These are phyloP conservation scores for Drosophila borealis DNA, from an alignment of 2,888 invertebrate species.

Conservation along the genomic window DNA sequence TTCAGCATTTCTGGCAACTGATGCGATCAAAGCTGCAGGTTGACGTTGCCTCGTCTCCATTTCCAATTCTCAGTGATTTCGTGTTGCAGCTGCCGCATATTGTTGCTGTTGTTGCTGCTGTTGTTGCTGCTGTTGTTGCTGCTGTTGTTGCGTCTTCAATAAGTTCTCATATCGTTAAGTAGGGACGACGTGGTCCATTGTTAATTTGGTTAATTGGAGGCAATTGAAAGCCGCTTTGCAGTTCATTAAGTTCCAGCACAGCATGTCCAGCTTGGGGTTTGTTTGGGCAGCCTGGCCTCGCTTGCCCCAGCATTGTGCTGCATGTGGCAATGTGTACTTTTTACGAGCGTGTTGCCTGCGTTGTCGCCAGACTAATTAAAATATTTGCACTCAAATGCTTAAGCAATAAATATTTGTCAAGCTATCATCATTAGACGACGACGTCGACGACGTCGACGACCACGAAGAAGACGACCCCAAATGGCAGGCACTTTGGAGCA, in stretches of 20 bases:
- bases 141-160: constrained; percentile 28
- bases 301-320: constrained; percentile 18
- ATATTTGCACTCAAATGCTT: constrained; percentile 81
- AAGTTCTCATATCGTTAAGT: constrained; percentile 59
- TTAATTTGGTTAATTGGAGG: constrained; percentile 80
- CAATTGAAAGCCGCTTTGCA: constrained; percentile 80
- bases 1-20: constrained; percentile 45
- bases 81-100: constrained; percentile 8
- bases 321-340: constrained; percentile 26
- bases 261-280: neutral
- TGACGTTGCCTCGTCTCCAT: constrained; percentile 10
- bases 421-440: constrained; percentile 71
- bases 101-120: neutral
- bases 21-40: constrained; percentile 51
- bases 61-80: constrained; percentile 46
- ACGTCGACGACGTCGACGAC: constrained; percentile 8
- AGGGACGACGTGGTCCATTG: constrained; percentile 54
- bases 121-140: constrained; percentile 5
- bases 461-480: constrained; percentile 25
- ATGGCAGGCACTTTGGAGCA: constrained; percentile 19
- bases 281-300: constrained; percentile 1
- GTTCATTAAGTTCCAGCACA: constrained; percentile 73
- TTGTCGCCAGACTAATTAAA: constrained; percentile 78
- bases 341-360: constrained; percentile 32
- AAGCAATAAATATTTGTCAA: constrained; percentile 80